phyloP scores from a whole-genome alignment of 2,113 vertebrate genomes.

The Pundamilia nyererei region DNA sequence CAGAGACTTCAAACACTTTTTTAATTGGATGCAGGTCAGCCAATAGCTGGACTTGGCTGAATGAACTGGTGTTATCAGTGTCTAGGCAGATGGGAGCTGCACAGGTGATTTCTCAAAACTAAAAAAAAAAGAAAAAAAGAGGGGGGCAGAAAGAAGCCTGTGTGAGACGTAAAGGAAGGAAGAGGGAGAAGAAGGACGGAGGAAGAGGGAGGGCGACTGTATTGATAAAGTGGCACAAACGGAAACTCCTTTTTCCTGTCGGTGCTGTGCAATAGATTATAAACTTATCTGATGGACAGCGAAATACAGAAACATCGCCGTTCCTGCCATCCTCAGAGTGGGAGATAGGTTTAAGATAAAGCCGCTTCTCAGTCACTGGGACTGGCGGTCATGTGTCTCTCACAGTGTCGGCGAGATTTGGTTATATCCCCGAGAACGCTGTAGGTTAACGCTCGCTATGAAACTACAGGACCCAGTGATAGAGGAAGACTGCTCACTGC shows the following conservation, averaged over 20 bases:
- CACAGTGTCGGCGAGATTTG: not conserved
- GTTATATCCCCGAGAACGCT: not conserved
- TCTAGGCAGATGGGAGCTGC: conserved; percentile 40
- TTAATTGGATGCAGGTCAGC: conserved; percentile 54
- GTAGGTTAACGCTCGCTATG: not conserved
- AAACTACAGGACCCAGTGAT: conserved; percentile 17
- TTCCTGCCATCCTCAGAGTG: not conserved
- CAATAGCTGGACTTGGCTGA: conserved; percentile 43
- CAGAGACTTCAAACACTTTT: conserved; percentile 37
- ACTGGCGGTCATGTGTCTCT: not conserved
- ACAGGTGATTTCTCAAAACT: conserved; percentile 37
- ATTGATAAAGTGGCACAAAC: conserved; percentile 43
- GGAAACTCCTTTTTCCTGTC: conserved; percentile 41
- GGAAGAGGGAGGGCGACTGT: not conserved
- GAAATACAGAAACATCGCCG: conserved; percentile 26
- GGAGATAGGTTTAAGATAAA: conserved; percentile 66
- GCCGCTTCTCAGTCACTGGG: conserved; percentile 18
- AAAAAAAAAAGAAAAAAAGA: not conserved
- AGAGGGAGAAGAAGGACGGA: not conserved
- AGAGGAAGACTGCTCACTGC: not conserved
- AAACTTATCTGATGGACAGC: conserved; percentile 38
- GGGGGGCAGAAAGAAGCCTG: not conserved
- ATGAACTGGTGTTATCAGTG: conserved; percentile 44
- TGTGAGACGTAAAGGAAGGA: conserved; percentile 9
- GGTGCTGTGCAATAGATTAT: conserved; percentile 26